phyloP scores from a whole-genome alignment of 1,140 invertebrate species.

The Brachystomella parvula region DNA sequence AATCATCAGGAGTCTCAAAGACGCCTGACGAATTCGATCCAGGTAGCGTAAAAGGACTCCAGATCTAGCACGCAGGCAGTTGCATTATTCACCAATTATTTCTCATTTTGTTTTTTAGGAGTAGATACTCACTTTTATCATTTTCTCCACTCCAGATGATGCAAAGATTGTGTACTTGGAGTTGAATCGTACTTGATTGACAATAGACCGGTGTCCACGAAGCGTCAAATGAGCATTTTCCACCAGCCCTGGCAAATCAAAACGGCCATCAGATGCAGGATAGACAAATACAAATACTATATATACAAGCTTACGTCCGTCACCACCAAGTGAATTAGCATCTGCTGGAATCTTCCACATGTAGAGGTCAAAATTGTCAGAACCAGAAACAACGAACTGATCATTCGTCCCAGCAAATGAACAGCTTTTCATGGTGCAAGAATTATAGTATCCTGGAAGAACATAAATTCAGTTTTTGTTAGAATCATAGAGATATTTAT shows the following conservation, averaged over 20 bases:
- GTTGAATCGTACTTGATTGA: slow-evolving; percentile 92
- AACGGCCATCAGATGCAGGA: background rate
- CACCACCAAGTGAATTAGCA: slow-evolving; percentile 47
- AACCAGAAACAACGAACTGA: slow-evolving; percentile 80
- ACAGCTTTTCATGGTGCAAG: slow-evolving; percentile 94
- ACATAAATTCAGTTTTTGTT: too few species aligned
- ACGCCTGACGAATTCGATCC: slow-evolving; percentile 51
- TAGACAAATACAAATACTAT: slow-evolving; percentile 16
- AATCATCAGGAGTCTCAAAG: slow-evolving; percentile 43
- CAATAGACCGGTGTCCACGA: slow-evolving; percentile 84
- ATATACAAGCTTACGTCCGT: slow-evolving; percentile 38
- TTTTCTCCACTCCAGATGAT: slow-evolving; percentile 91
- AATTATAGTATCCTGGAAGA: slow-evolving; percentile 94
- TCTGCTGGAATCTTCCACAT: slow-evolving; percentile 71
- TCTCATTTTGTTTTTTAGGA: background rate
- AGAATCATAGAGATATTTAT: too few species aligned
- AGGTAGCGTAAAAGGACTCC: slow-evolving; percentile 64
- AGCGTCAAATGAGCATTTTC: slow-evolving; percentile 69
- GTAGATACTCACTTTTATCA: slow-evolving; percentile 59
- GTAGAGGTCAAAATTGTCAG: slow-evolving; percentile 91
- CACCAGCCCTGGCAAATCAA: slow-evolving; percentile 47
- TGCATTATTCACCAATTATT: too few species aligned
- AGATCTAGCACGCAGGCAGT: too few species aligned
- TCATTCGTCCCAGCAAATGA: slow-evolving; percentile 84
- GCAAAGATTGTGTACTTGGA: slow-evolving; percentile 71